These are phyloP conservation scores for Drosophila mayaguana DNA, from an alignment of 2,888 invertebrate species.

Conservation along the genomic window DNA sequence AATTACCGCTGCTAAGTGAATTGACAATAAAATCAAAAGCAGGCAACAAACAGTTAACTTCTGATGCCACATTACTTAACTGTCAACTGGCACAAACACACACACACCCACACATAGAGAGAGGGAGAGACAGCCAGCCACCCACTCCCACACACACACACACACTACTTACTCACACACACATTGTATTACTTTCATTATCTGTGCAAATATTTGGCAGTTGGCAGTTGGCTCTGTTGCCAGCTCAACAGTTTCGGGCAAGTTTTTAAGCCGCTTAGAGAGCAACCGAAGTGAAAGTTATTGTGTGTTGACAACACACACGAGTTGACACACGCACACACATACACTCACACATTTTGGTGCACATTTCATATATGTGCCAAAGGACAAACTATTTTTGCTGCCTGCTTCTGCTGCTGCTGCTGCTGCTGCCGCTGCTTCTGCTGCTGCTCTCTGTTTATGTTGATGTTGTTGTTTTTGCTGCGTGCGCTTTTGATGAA, in stretches of 20 bases:
- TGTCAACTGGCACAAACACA: slow-evolving; percentile 20
- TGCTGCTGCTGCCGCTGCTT: slow-evolving; percentile 2
- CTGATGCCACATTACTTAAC: slow-evolving; percentile 21
- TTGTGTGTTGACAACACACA: slow-evolving; percentile 59
- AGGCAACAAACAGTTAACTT: slow-evolving; percentile 46
- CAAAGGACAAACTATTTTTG: slow-evolving; percentile 58
- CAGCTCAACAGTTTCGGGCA: slow-evolving; percentile 74
- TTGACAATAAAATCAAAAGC: slow-evolving; percentile 60
- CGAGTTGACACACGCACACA: slow-evolving; percentile 33
- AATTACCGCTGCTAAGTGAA: slow-evolving; percentile 76
- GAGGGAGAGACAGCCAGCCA: neutral
- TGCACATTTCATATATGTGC: slow-evolving; percentile 79
- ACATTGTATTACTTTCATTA: slow-evolving; percentile 72
- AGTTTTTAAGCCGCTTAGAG: slow-evolving; percentile 78
- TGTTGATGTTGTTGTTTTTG: slow-evolving; percentile 3
- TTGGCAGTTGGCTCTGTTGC: slow-evolving; percentile 67
- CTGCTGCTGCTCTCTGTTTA: neutral
- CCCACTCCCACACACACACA: slow-evolving; percentile 14
- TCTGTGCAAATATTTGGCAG: slow-evolving; percentile 77
- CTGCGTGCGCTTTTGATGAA: slow-evolving; percentile 73
- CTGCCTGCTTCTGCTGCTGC: slow-evolving; percentile 12
- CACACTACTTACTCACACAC: slow-evolving; percentile 12
- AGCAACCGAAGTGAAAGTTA: slow-evolving; percentile 73
- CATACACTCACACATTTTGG: slow-evolving; percentile 35
- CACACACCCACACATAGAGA: neutral